Evolutionary conservation across 2,797 vertebrate genomes (phyloP), one percentile per base, ranked within the genome.

Genomic region (Rallus crepitans): DNA sequence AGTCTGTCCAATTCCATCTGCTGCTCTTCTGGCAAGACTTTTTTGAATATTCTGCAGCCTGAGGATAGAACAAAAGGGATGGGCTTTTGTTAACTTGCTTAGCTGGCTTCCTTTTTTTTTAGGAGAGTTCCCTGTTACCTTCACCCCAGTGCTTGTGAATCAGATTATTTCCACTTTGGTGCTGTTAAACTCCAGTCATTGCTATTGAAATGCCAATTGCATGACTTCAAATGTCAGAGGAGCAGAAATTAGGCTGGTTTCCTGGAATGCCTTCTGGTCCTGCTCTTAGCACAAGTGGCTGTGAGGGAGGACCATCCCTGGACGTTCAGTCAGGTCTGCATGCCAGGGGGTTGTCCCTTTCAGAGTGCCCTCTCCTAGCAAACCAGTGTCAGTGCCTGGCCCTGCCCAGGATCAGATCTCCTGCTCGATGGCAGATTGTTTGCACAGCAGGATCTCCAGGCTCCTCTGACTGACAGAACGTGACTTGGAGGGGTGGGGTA

Each of bases 1-100:
- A 60, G 78, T 48, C 94, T 95, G 81, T 70, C 33, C 87, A 82
- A 37, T 87, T 92, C 95, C 94, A 96, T 93, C 95, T 96, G 93
- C 93, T 87, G 1, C 63, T 77, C 48, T 8, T 68, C 72, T 95
- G 94, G 93, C 94, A 94, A 69, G 73, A 35, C 42, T 55, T 33
- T 55, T 33, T 59, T 40, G 27, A 82, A 24, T 42, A 52, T 56
- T 82, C 59, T 87, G 92, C 86, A 79, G 69, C 86, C 75, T 66
- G 87, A 56, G 84, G 83, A 55, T 10, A 72, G 63, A 91, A 87
- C 42, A 92, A 76, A 90, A 84, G 68, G 1, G 1, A 12, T 71
- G 45, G 23, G 16, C 6, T 30, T 69, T 75, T 73, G 71, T 89
- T 50, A 53, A 30, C 64, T 83, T 84, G 63, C 7, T 82, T 52